Percentiles rank a stretch among this genome's conserved stretches.
Conservation (phyloP, 2,113 vertebrate genomes). For the Engraulis encrasicolus region DNA sequence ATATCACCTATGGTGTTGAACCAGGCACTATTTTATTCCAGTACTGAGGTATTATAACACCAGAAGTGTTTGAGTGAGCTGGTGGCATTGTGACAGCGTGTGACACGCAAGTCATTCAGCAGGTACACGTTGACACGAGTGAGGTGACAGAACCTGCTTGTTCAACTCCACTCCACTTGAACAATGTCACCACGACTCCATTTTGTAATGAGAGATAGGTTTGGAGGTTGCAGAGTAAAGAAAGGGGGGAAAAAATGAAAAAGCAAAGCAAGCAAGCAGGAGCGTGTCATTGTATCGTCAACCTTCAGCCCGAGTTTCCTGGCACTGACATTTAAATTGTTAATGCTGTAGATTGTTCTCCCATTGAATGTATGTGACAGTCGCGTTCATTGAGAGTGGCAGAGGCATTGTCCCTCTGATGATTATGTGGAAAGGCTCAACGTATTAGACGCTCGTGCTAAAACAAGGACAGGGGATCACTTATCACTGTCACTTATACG, state of each 20-base stretch:
- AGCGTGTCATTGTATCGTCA: conserved; percentile 52
- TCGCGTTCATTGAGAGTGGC: conserved; percentile 65
- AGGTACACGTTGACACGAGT: neutral
- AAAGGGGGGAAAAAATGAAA: too few species aligned
- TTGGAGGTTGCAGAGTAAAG: neutral
- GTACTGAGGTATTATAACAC: neutral
- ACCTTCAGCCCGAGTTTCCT: conserved; percentile 57
- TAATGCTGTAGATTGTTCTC: conserved; percentile 63
- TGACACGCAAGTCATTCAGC: neutral
- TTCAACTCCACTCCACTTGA: neutral
- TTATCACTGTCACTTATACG: conserved; percentile 66
- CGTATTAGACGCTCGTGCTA: conserved; percentile 59
- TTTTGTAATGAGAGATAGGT: conserved; percentile 15
- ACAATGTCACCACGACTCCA: conserved; percentile 9
- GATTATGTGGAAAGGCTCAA: conserved; percentile 59
- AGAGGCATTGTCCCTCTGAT: conserved; percentile 64
- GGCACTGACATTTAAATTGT: conserved; percentile 61
- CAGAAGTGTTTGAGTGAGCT: neutral
- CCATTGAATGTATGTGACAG: conserved; percentile 62
- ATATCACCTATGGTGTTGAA: too few species aligned
- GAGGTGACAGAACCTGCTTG: neutral
- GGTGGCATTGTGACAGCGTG: neutral
- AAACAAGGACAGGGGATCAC: conserved; percentile 59
- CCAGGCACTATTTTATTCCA: neutral
- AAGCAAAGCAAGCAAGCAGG: neutral